phyloP scores from a whole-genome alignment of 2,113 vertebrate genomes.

The Gymnogyps californianus region DNA sequence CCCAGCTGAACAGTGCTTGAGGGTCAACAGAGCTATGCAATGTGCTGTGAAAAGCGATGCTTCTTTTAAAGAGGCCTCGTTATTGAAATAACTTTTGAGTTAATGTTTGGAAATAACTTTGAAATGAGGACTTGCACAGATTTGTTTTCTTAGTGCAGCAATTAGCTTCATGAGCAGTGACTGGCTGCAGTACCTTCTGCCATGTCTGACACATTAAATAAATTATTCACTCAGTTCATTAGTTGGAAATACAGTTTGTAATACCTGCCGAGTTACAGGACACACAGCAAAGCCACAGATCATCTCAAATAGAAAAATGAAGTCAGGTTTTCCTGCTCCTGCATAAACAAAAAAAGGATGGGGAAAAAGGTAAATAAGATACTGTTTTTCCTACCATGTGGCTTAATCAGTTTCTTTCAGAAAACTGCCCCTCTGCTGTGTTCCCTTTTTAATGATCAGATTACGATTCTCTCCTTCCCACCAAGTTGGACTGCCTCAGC shows the following conservation, averaged over 20 bases:
- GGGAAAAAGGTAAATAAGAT: neutral
- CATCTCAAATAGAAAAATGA: neutral
- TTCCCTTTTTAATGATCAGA: neutral
- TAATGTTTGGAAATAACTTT: conserved; percentile 56
- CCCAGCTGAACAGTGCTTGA: conserved; percentile 13
- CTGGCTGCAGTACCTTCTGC: conserved; percentile 47
- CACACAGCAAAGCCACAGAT: neutral
- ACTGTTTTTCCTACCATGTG: neutral
- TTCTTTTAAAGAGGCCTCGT: conserved; percentile 6
- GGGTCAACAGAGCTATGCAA: neutral
- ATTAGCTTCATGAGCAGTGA: conserved; percentile 20
- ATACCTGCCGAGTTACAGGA: conserved; percentile 19
- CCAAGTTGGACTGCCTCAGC: neutral
- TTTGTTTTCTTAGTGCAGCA: conserved; percentile 61
- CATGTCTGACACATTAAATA: conserved; percentile 52
- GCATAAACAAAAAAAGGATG: neutral
- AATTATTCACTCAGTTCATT: conserved; percentile 53
- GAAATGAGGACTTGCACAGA: conserved; percentile 37
- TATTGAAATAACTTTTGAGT: conserved; percentile 46
- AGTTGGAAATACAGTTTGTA: conserved; percentile 34
- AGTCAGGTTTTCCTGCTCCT: neutral
- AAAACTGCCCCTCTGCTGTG: neutral
- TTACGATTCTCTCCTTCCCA: neutral
- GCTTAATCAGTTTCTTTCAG: neutral
- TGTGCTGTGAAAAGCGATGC: conserved; percentile 26